phyloP scores from a whole-genome alignment of 2,797 vertebrate species.

The Picus viridis region DNA sequence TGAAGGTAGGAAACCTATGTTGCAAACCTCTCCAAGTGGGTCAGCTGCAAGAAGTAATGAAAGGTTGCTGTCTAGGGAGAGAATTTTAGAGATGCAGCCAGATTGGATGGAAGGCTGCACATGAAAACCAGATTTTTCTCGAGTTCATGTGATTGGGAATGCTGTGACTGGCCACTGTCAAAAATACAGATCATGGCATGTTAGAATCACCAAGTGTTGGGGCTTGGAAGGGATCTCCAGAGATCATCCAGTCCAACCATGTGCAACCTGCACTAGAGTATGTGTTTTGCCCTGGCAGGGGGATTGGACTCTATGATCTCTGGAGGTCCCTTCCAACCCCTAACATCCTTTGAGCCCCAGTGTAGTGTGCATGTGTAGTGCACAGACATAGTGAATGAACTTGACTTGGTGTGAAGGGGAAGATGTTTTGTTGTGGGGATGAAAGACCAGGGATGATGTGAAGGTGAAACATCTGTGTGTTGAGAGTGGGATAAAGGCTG shows the following conservation, averaged over 20 bases:
- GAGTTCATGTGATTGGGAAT: neutral
- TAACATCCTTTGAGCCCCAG: no score
- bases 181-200: neutral
- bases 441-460: neutral
- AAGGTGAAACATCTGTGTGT: neutral
- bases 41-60: accelerated
- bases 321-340: no score
- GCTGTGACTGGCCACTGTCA: accelerated
- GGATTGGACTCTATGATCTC: no score
- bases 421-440: neutral
- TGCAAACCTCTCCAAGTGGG: accelerated
- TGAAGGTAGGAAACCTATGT: accelerated
- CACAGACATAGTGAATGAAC: accelerated
- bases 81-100: accelerated
- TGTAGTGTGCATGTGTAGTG: no score
- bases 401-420: neutral
- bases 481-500: accelerated
- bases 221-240: no score
- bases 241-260: no score
- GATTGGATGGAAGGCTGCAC: accelerated
- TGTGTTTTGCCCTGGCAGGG: no score
- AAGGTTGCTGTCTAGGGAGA: accelerated
- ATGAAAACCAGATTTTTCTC: neutral
- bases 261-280: no score
- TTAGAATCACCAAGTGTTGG: no score